Conservation (phyloP, 2,797 vertebrate genomes). For the Scyliorhinus canicula region DNA sequence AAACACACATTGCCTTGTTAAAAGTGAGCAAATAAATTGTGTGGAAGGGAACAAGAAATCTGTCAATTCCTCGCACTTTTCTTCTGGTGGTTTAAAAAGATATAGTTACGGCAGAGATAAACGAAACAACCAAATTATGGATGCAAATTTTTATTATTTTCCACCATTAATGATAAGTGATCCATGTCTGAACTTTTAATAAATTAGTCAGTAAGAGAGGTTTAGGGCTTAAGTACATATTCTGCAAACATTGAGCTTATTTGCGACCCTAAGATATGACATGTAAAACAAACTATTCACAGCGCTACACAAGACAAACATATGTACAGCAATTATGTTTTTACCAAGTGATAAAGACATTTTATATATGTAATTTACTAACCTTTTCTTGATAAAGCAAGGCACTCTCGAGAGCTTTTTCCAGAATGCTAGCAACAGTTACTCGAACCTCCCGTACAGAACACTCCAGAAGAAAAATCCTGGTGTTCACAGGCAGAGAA, state of each 20-base stretch:
- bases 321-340: not conserved
- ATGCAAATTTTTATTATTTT: not conserved
- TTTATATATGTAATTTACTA: slow-evolving; percentile 42
- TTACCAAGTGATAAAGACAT: not conserved
- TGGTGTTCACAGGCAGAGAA: slow-evolving; percentile 47
- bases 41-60: not conserved
- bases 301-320: not conserved
- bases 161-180: not conserved
- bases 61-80: not conserved
- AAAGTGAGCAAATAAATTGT: not conserved
- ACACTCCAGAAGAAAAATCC: slow-evolving; percentile 89
- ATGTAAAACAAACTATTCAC: not conserved
- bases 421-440: slow-evolving; percentile 88
- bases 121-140: not conserved
- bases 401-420: slow-evolving; percentile 92
- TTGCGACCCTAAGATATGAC: not conserved
- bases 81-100: not conserved
- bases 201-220: not conserved
- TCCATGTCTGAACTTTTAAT: not conserved
- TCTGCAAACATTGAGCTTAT: not conserved
- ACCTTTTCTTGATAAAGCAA: slow-evolving; percentile 84
- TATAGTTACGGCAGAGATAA: not conserved
- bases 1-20: not conserved
- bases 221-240: not conserved
- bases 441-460: slow-evolving; percentile 85